phyloP scores from a whole-genome alignment of 2,113 vertebrate genomes.

The Vanacampus margaritifer region DNA sequence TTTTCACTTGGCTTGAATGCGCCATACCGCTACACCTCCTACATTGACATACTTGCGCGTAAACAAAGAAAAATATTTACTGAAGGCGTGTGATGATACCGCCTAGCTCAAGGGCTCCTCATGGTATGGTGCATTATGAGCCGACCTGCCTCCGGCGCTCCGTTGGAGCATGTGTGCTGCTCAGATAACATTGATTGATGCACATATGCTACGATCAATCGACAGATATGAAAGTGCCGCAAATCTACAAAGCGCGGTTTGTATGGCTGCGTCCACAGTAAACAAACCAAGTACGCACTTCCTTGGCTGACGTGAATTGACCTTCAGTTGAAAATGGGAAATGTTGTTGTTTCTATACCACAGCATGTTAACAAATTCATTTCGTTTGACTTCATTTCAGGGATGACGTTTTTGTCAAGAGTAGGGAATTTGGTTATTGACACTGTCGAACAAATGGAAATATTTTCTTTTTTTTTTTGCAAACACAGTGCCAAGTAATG shows the following conservation, averaged over 20 bases:
- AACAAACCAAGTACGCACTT: neutral
- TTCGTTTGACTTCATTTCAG: neutral
- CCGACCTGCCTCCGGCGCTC: neutral
- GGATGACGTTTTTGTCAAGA: neutral
- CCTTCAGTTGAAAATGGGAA: neutral
- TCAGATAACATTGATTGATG: constrained; percentile 7
- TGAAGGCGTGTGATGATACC: too few relatives aligned
- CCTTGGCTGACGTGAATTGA: neutral
- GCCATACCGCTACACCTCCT: constrained; percentile 20
- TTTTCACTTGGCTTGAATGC: constrained; percentile 40
- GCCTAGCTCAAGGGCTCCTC: neutral
- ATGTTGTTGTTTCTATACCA: neutral
- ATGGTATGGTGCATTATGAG: neutral
- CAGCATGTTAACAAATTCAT: neutral
- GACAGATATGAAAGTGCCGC: neutral
- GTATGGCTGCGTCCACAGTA: neutral
- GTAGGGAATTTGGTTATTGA: neutral
- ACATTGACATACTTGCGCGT: constrained; percentile 5
- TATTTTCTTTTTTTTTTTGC: neutral
- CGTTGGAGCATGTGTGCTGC: neutral
- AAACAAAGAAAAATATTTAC: constrained; percentile 35
- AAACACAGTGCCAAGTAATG: neutral
- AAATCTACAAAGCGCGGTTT: neutral
- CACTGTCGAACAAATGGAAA: neutral
- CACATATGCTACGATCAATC: neutral